Evolutionary conservation across 2,888 invertebrate genomes (phyloP).

Genomic region (Sisyra nigra): DNA sequence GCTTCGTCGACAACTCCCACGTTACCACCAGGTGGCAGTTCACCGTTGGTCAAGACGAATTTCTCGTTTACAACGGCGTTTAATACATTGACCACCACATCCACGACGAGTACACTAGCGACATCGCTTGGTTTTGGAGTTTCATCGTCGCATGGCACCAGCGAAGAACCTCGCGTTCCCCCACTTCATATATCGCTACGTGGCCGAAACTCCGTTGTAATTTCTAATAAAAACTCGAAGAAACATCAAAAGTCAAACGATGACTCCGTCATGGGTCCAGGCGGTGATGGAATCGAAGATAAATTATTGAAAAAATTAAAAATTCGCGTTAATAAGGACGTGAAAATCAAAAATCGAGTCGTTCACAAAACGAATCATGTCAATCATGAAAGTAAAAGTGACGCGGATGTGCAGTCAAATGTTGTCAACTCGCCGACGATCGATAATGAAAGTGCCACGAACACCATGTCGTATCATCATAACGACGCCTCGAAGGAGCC

Average conservation of each 20-base stretch:
- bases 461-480: too few species aligned
- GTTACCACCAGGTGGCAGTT: constrained; percentile 28
- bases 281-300: constrained; percentile 11
- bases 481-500: too few species aligned
- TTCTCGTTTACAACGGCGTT: constrained; percentile 10
- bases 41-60: background rate
- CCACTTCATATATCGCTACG: constrained; percentile 77
- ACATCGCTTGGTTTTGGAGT: constrained; percentile 9
- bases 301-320: constrained; percentile 20
- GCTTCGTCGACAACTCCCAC: constrained; percentile 24
- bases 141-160: constrained; percentile 9
- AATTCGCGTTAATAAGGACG: constrained; percentile 17
- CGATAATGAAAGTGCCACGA: too few species aligned
- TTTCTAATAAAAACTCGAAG: constrained; percentile 52
- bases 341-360: constrained; percentile 14
- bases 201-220: constrained; percentile 72
- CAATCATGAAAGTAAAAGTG: constrained; percentile 14
- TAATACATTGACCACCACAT: constrained; percentile 7
- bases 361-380: constrained; percentile 5
- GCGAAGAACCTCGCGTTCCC: constrained; percentile 67
- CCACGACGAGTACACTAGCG: constrained; percentile 8
- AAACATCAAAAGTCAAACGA: constrained; percentile 40
- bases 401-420: constrained; percentile 39
- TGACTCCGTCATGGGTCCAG: constrained; percentile 13
- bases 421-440: constrained; percentile 35